These are phyloP conservation scores for Episyrphus balteatus DNA, from an alignment of 1,140 invertebrate species.

Conservation along the genomic window DNA sequence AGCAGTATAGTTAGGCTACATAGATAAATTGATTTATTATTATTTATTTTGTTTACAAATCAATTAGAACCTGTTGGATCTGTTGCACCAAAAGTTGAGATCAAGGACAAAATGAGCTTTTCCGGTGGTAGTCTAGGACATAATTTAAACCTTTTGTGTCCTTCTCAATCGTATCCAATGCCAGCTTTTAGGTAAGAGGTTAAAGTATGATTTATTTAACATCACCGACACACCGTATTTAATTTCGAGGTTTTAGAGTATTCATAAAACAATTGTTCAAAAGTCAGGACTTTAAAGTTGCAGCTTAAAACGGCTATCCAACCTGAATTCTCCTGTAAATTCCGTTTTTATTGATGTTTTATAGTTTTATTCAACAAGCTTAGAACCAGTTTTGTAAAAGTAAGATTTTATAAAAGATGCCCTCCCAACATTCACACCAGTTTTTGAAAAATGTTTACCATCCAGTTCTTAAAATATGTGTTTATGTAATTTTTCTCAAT, in stretches of 20 bases:
- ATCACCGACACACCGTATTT: too few relatives aligned
- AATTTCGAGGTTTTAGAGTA: too few relatives aligned
- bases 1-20: too few relatives aligned
- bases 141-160: conserved; percentile 45
- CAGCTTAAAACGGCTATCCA: too few relatives aligned
- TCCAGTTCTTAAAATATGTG: background rate
- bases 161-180: conserved; percentile 49
- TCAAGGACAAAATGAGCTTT: conserved; percentile 40
- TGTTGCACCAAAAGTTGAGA: conserved; percentile 50
- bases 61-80: conserved; percentile 54
- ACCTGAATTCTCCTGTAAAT: too few relatives aligned
- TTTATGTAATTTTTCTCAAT: conserved; percentile 12
- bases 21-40: too few relatives aligned
- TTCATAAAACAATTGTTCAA: too few relatives aligned
- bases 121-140: conserved; percentile 22
- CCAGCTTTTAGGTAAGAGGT: conserved; percentile 47
- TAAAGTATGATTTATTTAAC: conserved; percentile 48
- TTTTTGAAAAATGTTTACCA: conserved; percentile 35
- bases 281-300: too few relatives aligned
- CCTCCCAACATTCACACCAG: conserved; percentile 47
- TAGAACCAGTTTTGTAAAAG: too few relatives aligned
- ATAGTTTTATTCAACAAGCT: too few relatives aligned
- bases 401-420: conserved; percentile 37
- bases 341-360: too few relatives aligned
- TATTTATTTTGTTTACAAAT: conserved; percentile 34